phyloP scores from a whole-genome alignment of 64 coral and sea anemone species.

The Pocillopora damicornis region DNA sequence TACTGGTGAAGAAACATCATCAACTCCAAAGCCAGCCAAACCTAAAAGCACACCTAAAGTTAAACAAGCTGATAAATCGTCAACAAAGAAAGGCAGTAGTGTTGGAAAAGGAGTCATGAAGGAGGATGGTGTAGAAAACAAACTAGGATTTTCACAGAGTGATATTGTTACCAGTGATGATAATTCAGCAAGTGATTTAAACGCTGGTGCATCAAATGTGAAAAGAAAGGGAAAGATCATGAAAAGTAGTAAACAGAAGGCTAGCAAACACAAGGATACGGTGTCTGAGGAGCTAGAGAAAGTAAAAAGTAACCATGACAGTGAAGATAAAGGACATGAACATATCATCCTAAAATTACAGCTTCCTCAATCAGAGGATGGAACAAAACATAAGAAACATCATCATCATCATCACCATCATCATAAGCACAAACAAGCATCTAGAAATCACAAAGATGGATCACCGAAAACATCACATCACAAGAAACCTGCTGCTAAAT shows the following conservation, averaged over 20 bases:
- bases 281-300: neutral
- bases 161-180: neutral
- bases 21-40: neutral
- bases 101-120: neutral
- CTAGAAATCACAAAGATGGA: slow-evolving; percentile 7
- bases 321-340: slow-evolving; percentile 9
- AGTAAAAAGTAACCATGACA: neutral
- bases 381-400: slow-evolving; percentile 47
- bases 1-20: neutral
- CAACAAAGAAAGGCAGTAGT: neutral
- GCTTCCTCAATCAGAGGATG: slow-evolving; percentile 40
- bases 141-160: neutral
- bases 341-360: slow-evolving; percentile 63
- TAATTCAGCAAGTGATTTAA: neutral
- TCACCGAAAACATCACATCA: slow-evolving; percentile 18
- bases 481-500: slow-evolving; percentile 13
- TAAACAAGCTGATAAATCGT: neutral
- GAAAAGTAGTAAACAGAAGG: slow-evolving; percentile 5
- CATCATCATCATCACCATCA: slow-evolving; percentile 51
- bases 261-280: neutral
- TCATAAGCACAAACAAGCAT: slow-evolving; percentile 51
- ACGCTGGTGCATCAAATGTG: neutral
- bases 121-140: slow-evolving; percentile 6
- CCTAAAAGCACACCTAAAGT: neutral
- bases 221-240: neutral